Percentiles rank a stretch among this genome's conserved stretches.
Evolutionary conservation across 2,797 vertebrate species (phyloP).

Genomic region (Falco concolor): DNA sequence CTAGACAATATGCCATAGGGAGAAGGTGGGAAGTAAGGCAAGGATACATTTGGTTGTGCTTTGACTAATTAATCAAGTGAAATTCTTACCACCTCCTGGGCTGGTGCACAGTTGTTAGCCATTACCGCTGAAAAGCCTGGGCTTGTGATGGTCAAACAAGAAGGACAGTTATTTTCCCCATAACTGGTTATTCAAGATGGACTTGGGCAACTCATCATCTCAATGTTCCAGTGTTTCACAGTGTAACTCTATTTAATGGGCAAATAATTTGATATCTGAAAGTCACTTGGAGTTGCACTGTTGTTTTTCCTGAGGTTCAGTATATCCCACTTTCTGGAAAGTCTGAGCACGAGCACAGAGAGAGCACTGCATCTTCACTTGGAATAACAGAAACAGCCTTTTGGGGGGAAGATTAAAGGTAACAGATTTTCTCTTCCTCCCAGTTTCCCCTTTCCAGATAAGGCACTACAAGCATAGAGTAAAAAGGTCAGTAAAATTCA

Average conservation of each 20-base stretch:
- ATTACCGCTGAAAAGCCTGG: not conserved
- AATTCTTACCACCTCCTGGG: not conserved
- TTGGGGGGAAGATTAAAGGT: not conserved
- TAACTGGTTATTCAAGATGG: not conserved
- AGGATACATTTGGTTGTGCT: not conserved
- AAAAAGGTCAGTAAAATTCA: not conserved
- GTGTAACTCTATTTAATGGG: not conserved
- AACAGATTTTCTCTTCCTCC: not conserved
- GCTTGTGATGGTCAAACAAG: not conserved
- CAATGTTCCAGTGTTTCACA: not conserved
- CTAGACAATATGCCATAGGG: not conserved
- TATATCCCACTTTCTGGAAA: not conserved
- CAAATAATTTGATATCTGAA: not conserved
- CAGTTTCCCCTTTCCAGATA: not conserved
- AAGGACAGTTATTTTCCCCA: constrained; percentile 1
- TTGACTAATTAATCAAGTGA: not conserved
- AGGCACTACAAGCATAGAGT: not conserved
- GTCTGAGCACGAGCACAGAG: not conserved
- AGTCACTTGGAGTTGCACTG: not conserved
- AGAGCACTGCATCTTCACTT: not conserved
- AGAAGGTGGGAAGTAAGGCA: not conserved
- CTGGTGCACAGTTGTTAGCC: not conserved
- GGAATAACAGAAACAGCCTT: not conserved
- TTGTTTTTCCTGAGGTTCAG: not conserved
- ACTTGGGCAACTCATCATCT: not conserved